A percentile compares a stretch with the other conserved stretches of the same genome.
These are phyloP conservation scores for Cloeon dipterum DNA, from an alignment of 2,888 invertebrate genomes.

Conservation along the genomic window DNA sequence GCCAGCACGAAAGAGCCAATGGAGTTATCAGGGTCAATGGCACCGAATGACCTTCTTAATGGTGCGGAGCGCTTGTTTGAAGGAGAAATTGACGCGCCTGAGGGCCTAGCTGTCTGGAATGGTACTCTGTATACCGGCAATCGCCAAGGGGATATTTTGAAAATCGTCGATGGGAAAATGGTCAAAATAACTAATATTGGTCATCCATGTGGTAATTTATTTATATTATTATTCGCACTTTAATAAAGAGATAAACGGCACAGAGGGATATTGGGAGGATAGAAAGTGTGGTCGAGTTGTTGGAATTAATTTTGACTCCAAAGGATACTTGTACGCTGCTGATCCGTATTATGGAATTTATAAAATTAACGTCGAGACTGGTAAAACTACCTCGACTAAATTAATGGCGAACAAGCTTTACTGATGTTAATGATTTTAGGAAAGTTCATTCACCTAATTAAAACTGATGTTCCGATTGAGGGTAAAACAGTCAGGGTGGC, in stretches of 20 bases:
- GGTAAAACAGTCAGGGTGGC: conserved; percentile 39
- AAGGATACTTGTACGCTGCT: conserved; percentile 41
- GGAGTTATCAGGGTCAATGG: conserved; percentile 30
- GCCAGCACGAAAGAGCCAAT: conserved; percentile 20
- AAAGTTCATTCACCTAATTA: conserved; percentile 35
- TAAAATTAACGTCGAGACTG: conserved; percentile 52
- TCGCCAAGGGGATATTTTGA: conserved; percentile 56
- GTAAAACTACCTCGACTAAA: too few relatives aligned
- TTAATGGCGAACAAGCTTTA: neutral
- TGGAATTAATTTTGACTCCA: conserved; percentile 61
- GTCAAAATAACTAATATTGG: conserved; percentile 55
- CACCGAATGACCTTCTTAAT: conserved; percentile 36
- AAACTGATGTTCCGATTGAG: conserved; percentile 38
- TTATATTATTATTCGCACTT: too few relatives aligned
- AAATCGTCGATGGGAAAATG: conserved; percentile 43
- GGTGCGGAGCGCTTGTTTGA: conserved; percentile 42
- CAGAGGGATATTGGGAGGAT: conserved; percentile 51
- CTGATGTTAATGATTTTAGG: conserved; percentile 14
- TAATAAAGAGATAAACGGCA: too few relatives aligned
- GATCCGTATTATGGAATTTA: conserved; percentile 83
- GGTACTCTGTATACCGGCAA: conserved; percentile 61
- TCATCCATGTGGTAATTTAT: conserved; percentile 38
- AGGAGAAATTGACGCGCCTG: conserved; percentile 53
- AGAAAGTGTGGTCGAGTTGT: conserved; percentile 75
- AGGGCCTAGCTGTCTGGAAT: conserved; percentile 47